Evolutionary conservation across 2,888 invertebrate species (phyloP).

Genomic region (Megastigmus dorsalis): DNA sequence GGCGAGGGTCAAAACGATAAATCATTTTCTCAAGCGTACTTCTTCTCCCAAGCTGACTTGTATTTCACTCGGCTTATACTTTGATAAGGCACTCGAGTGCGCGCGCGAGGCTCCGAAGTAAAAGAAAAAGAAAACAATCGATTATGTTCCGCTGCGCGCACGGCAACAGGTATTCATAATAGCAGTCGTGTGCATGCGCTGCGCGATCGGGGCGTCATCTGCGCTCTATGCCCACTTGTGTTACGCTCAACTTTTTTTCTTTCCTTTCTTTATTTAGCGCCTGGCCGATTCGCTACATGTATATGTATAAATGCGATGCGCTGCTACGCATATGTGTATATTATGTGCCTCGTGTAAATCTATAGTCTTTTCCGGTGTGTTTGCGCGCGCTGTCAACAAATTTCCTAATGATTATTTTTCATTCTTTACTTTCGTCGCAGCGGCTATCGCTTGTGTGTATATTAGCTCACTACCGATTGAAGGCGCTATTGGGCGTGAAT

Average conservation of each 20-base stretch:
- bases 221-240: too few relatives aligned
- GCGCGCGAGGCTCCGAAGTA: background rate
- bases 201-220: background rate
- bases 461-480: background rate
- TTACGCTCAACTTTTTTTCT: background rate
- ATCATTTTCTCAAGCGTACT: too few relatives aligned
- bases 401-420: constrained; percentile 9
- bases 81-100: background rate
- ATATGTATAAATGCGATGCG: too few relatives aligned
- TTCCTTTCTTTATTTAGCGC: background rate
- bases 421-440: too few relatives aligned
- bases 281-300: too few relatives aligned
- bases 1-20: too few relatives aligned
- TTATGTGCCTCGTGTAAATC: too few relatives aligned
- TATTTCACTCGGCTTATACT: too few relatives aligned
- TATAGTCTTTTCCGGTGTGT: constrained; percentile 15
- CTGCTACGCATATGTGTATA: too few relatives aligned
- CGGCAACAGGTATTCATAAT: constrained; percentile 23
- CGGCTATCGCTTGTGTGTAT: background rate
- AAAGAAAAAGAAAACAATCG: constrained; percentile 16
- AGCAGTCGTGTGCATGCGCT: background rate
- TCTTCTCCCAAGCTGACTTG: too few relatives aligned
- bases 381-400: background rate
- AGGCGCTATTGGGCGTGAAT: background rate
- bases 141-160: background rate